A percentile compares a stretch with the other conserved stretches of the same genome.
These are phyloP conservation scores for Menidia beryllina DNA, from an alignment of 2,113 vertebrate genomes.

Conservation along the genomic window DNA sequence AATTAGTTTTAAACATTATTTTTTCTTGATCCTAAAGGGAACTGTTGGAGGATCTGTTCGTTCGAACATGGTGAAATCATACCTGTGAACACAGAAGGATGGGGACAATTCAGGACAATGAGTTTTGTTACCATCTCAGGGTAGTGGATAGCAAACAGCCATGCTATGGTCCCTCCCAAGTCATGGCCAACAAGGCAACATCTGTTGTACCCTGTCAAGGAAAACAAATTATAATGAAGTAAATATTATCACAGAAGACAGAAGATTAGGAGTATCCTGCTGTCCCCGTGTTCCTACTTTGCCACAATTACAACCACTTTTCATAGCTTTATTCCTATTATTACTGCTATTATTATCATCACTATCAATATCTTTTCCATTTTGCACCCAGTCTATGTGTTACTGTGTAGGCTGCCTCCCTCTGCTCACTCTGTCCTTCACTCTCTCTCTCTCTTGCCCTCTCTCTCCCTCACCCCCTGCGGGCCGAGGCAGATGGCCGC, in stretches of 20 bases:
- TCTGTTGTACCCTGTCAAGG: slow-evolving; percentile 91
- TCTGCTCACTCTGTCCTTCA: too few species aligned
- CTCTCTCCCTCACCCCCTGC: too few species aligned
- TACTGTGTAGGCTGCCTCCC: too few species aligned
- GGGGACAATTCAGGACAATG: slow-evolving; percentile 95
- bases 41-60: neutral
- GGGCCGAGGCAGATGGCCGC: too few species aligned
- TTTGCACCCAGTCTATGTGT: too few species aligned
- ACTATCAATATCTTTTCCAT: too few species aligned
- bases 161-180: slow-evolving; percentile 97
- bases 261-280: too few species aligned
- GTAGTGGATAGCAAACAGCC: slow-evolving; percentile 95
- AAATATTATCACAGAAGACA: neutral
- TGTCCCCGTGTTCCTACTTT: too few species aligned
- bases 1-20: slow-evolving; percentile 22
- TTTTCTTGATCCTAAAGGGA: neutral
- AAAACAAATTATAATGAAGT: slow-evolving; percentile 13
- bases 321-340: too few species aligned
- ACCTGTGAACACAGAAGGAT: slow-evolving; percentile 87
- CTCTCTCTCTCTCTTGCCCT: too few species aligned
- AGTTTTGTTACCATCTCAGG: slow-evolving; percentile 97
- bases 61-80: neutral
- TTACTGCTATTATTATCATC: too few species aligned
- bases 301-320: too few species aligned
- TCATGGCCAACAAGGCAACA: slow-evolving; percentile 96